Evolutionary conservation across 2,888 invertebrate genomes (phyloP).

Genomic region (Enchytraeus crypticus): DNA sequence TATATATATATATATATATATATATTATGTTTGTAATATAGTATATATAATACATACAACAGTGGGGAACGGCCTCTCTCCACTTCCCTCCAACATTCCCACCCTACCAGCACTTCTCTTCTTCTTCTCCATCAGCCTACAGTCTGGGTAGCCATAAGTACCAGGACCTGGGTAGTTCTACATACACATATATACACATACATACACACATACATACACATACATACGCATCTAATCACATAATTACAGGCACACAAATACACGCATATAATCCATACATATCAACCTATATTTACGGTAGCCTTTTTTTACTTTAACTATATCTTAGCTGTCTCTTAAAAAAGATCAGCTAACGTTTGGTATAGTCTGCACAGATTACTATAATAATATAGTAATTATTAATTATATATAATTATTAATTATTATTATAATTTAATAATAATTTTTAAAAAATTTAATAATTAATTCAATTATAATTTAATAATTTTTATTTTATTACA

Average conservation of each 20-base stretch:
- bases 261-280: background rate
- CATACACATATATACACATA: background rate
- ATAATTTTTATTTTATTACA: too few relatives aligned
- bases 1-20: too few relatives aligned
- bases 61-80: conserved; percentile 22
- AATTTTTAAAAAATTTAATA: too few relatives aligned
- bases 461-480: too few relatives aligned
- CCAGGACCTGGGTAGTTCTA: conserved; percentile 39
- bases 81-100: conserved; percentile 42
- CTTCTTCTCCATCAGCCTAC: conserved; percentile 38
- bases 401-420: too few relatives aligned
- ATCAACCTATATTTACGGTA: background rate
- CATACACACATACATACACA: background rate
- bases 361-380: too few relatives aligned
- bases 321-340: too few relatives aligned
- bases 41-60: too few relatives aligned
- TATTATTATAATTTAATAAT: too few relatives aligned
- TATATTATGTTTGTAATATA: too few relatives aligned
- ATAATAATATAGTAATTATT: too few relatives aligned
- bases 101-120: conserved; percentile 36
- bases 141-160: conserved; percentile 45
- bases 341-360: too few relatives aligned
- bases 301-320: background rate
- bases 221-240: background rate
- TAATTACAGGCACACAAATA: background rate